phyloP scores from a whole-genome alignment of 2,888 invertebrate species.

The Lapara coniferarum region DNA sequence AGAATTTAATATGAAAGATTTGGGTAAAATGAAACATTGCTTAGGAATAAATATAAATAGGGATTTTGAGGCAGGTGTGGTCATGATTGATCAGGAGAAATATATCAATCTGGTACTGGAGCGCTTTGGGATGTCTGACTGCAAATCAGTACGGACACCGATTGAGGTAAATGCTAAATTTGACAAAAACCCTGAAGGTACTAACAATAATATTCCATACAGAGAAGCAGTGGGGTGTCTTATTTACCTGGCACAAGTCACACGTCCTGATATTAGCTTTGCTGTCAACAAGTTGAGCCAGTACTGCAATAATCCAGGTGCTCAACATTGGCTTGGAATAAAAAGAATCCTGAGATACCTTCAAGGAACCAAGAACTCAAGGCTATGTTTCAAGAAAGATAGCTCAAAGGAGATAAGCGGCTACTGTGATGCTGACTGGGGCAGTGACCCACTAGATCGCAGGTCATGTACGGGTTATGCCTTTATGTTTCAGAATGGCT shows the following conservation, averaged over 20 bases:
- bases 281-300: constrained; percentile 38
- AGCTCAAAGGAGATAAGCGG: constrained; percentile 31
- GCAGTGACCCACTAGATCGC: constrained; percentile 33
- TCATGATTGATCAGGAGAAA: constrained; percentile 35
- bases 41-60: constrained; percentile 31
- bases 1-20: constrained; percentile 33
- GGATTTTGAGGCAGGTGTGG: constrained; percentile 26
- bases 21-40: constrained; percentile 32
- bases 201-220: constrained; percentile 32
- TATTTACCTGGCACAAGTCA: constrained; percentile 38
- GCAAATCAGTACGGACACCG: constrained; percentile 38
- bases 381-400: constrained; percentile 31
- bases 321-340: constrained; percentile 38
- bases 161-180: constrained; percentile 37
- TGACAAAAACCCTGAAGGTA: constrained; percentile 33
- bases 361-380: constrained; percentile 35
- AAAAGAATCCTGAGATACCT: constrained; percentile 42
- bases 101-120: constrained; percentile 35
- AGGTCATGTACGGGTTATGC: constrained; percentile 41
- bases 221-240: constrained; percentile 39
- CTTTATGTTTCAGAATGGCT: constrained; percentile 40
- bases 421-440: constrained; percentile 46
- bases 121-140: constrained; percentile 37
- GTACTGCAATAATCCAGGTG: constrained; percentile 34
- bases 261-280: constrained; percentile 41